These are phyloP conservation scores for Petrocephalus sullivani DNA, from an alignment of 2,797 vertebrate species.

Conservation along the genomic window DNA sequence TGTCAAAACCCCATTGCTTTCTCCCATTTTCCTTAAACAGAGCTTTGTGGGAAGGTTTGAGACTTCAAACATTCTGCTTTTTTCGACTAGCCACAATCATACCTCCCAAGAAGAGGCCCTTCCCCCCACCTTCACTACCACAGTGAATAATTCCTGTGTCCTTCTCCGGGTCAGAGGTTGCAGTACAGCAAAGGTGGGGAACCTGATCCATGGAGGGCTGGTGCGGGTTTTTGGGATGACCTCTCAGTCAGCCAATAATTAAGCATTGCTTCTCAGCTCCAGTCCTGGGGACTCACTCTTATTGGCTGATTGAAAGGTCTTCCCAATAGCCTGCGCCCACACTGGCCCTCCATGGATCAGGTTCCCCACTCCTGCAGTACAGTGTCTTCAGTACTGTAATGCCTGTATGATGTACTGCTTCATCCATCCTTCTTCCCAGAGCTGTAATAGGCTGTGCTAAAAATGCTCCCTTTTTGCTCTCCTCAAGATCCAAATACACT, in stretches of 20 bases:
- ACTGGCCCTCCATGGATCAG: no score
- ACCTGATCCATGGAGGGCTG: no score
- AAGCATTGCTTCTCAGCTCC: no score
- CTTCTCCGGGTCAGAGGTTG: conserved; percentile 31
- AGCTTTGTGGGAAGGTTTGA: neutral
- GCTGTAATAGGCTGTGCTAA: neutral
- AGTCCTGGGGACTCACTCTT: no score
- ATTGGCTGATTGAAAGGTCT: no score
- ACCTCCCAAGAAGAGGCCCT: neutral
- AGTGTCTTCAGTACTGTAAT: neutral
- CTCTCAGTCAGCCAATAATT: no score
- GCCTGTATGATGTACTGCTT: neutral
- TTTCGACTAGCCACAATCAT: neutral
- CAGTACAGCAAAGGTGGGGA: neutral
- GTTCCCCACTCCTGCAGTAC: conserved; percentile 13
- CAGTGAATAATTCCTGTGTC: neutral
- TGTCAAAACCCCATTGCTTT: neutral
- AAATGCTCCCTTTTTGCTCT: neutral
- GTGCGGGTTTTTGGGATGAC: no score
- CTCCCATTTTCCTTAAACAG: neutral
- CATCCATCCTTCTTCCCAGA: neutral
- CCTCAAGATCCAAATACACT: neutral
- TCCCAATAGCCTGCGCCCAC: no score
- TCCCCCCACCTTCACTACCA: neutral
- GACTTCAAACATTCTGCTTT: no score